Evolutionary conservation across 2,113 vertebrate species (phyloP), one percentile per base, ranked within the genome.

Genomic region (Phodopus roborovskii): DNA sequence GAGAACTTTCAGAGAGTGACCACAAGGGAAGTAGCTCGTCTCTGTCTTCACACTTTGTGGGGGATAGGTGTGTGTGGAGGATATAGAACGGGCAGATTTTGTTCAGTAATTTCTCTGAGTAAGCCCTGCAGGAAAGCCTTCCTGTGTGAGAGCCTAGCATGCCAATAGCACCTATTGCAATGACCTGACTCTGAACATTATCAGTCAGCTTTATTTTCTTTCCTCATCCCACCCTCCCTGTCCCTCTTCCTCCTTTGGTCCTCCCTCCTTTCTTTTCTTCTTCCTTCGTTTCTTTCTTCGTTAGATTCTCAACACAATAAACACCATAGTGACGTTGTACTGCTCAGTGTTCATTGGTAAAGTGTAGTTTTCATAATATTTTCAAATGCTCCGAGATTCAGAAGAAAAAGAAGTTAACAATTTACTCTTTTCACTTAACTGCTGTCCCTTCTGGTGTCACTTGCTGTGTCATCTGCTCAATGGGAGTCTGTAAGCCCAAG

Each of bases 321-420:
- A 87, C 7, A 17, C 64, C 45, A 97, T 17, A 68, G 68, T 91
- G 12, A 39, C 70, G 22, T 39, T 48, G 33, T 39, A 66, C 1
- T 26, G 58, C 30, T 56, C 39, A 56, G 60, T 71, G 68, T 68
- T 24, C 24, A 20, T 91, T 84, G 36, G n/a, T 60, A 48, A 17
- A 71, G 16, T 81, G 85, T 33, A 56, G 1, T 5, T 94, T 83
- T 48, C 5, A 64, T 39, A 15, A 15, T 74, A 79, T 74, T 97
- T 86, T 66, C n/a, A 53, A 94, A 91, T 48, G 73, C 30, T 16
- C 92, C 3, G 36, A 42, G 19, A 77, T 56, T 53, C 24, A 71
- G 19, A 87, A 79, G 77, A 58, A 95, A 73, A 83, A 1, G 3
- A 78, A 77, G 10, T 91, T 28, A 92, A 96, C 86, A 82, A 48